Evolutionary conservation across 2,113 vertebrate genomes (phyloP), one percentile per base, ranked within the genome.

Genomic region (Calonectris borealis): DNA sequence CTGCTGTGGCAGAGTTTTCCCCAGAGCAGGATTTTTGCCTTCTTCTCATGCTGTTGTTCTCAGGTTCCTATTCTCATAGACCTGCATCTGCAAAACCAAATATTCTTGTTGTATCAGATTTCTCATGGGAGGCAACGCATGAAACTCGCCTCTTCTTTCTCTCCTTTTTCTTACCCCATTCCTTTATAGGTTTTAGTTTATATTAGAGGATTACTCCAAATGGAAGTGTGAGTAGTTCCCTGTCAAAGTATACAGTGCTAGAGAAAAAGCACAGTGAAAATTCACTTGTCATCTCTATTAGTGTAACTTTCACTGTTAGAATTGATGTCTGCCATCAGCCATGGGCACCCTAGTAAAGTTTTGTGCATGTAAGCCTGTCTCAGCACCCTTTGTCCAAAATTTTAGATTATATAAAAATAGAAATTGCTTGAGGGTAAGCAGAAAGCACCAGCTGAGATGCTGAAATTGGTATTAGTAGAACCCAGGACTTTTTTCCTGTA

Each of bases 351-450:
- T 79, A 38, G 31, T 48, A 58, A 92, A 44, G 14, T 88, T 95
- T 87, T 86, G 54, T 76, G 40, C 21, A 10, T 86, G 83, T 94
- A 96, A 93, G 57, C 66, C 54, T 93, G 54, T 77, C 62, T 96
- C 94, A 97, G 90, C 90, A 95, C 38, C 22, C 82, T 86, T 83
- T 40, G 36, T 36, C 75, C 75, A 66, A 86, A 82, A 88, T 76
- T 92, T 94, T 76, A 40, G 8, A 82, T 79, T 76, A 60, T 1
- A 85, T 46, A 48, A 79, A 84, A 82, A 42, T 5, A 94, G 38
- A 78, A 87, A 58, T 72, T 93, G 42, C 78, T 85, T 83, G 19
- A 76, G 57, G 48, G 54, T 69, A 93, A 93, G 90, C 82, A 92
- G 44, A 90, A 93, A 82, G 42, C 36, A 12, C 11, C 16, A 54